A percentile compares a stretch with the other conserved stretches of the same genome.
These are phyloP conservation scores for Beroe forskalii DNA, from an alignment of 37 sponge, comb jelly and placozoan species.

Conservation along the genomic window DNA sequence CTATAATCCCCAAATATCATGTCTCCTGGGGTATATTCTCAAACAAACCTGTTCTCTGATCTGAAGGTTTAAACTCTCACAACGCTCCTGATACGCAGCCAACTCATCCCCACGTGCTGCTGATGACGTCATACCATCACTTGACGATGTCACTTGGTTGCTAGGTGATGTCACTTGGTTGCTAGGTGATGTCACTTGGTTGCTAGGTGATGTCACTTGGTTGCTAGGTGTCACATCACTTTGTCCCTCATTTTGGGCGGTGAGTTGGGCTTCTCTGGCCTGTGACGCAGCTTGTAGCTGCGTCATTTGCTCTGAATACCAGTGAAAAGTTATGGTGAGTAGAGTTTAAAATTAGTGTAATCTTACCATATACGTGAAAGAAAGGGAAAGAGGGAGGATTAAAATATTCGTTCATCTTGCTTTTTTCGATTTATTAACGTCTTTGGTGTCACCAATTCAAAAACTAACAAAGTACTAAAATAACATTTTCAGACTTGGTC, in stretches of 20 bases:
- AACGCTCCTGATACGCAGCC: background rate
- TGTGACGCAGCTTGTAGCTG: background rate
- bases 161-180: background rate
- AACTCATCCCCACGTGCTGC: background rate
- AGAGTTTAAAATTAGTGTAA: too few relatives aligned
- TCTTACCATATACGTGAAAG: too few relatives aligned
- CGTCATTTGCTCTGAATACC: constrained; percentile 31
- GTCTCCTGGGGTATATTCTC: too few relatives aligned
- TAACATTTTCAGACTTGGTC: too few relatives aligned
- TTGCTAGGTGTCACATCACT: background rate
- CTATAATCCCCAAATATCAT: too few relatives aligned
- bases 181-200: background rate
- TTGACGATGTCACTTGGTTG: background rate
- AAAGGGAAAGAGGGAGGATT: too few relatives aligned
- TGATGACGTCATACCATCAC: background rate
- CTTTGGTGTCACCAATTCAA: too few relatives aligned
- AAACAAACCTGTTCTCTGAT: background rate
- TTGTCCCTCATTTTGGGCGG: background rate
- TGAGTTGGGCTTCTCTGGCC: background rate
- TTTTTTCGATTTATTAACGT: too few relatives aligned
- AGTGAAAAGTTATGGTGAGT: too few relatives aligned
- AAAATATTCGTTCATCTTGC: too few relatives aligned
- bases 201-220: background rate
- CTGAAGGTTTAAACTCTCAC: background rate
- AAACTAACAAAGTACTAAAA: too few relatives aligned